A percentile compares a stretch with the other conserved stretches of the same genome.
These are phyloP conservation scores for Sphinx pinastri DNA, from an alignment of 2,888 invertebrate genomes.

Conservation along the genomic window DNA sequence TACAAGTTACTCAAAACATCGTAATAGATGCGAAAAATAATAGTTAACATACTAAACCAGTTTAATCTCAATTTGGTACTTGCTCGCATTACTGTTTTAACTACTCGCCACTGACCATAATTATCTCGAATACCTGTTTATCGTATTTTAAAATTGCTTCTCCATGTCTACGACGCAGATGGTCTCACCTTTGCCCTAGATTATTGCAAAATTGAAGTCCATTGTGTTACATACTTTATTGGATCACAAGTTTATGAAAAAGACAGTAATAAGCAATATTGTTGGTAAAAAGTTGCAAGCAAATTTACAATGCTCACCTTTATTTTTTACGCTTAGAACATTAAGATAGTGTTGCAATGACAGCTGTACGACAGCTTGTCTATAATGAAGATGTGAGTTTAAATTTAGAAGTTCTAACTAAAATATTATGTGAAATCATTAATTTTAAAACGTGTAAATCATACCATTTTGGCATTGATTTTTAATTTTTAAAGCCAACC, in stretches of 20 bases:
- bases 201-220: constrained; percentile 3
- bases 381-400: neutral
- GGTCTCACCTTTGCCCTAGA: constrained; percentile 18
- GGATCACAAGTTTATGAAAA: neutral
- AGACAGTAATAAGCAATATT: neutral
- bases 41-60: neutral
- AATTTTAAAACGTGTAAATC: too few relatives aligned
- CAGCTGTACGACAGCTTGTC: neutral
- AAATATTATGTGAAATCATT: too few relatives aligned
- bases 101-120: constrained; percentile 18
- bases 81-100: neutral
- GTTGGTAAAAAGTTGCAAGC: neutral
- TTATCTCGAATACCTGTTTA: neutral
- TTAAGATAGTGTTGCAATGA: neutral
- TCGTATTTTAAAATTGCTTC: neutral
- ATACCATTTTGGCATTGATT: too few relatives aligned
- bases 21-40: too few relatives aligned
- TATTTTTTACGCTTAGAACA: neutral
- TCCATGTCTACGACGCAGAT: neutral
- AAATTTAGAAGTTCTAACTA: too few relatives aligned
- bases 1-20: too few relatives aligned
- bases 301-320: constrained; percentile 11
- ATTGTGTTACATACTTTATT: constrained; percentile 4
- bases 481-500: too few relatives aligned
- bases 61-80: constrained; percentile 4